Percentiles rank a stretch among this genome's conserved stretches.
Conservation (phyloP, 30 jellyfish, hydroid and myxozoan species). For the Pelagia noctiluca region DNA sequence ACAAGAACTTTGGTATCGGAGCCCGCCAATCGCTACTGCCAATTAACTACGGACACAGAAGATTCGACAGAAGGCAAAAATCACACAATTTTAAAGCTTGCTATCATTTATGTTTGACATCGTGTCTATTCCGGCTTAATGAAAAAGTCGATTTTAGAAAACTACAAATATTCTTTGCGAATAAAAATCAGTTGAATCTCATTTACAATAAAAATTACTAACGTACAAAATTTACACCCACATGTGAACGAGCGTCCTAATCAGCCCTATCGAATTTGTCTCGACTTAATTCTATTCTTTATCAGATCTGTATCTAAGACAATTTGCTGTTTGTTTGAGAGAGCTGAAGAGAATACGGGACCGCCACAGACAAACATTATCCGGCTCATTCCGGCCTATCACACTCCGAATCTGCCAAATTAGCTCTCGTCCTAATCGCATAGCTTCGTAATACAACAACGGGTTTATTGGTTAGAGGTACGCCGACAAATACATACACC, state of each 20-base stretch:
- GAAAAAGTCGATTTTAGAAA: too few relatives aligned
- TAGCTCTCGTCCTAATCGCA: constrained; percentile 10
- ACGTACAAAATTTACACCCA: constrained; percentile 2
- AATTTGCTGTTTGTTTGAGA: neutral
- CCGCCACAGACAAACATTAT: constrained; percentile 20
- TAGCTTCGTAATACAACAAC: neutral
- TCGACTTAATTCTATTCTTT: neutral
- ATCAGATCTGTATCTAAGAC: constrained; percentile 14
- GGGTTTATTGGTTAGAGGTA: constrained; percentile 8
- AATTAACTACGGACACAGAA: too few relatives aligned
- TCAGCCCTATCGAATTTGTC: constrained; percentile 7
- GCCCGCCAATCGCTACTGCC: too few relatives aligned
- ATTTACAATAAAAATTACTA: neutral
- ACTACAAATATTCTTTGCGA: too few relatives aligned
- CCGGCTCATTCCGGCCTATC: constrained; percentile 10
- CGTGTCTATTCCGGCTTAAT: too few relatives aligned
- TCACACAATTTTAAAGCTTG: too few relatives aligned
- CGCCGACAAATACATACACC: constrained; percentile 10
- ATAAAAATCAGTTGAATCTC: neutral
- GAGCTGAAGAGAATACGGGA: neutral
- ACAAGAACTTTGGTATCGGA: too few relatives aligned
- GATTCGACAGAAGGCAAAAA: too few relatives aligned
- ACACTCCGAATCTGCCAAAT: constrained; percentile 6
- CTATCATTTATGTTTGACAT: too few relatives aligned
- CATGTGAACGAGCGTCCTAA: constrained; percentile 9